These are phyloP conservation scores for Ranitomeya variabilis DNA, from an alignment of 2,113 vertebrate genomes.

Conservation along the genomic window DNA sequence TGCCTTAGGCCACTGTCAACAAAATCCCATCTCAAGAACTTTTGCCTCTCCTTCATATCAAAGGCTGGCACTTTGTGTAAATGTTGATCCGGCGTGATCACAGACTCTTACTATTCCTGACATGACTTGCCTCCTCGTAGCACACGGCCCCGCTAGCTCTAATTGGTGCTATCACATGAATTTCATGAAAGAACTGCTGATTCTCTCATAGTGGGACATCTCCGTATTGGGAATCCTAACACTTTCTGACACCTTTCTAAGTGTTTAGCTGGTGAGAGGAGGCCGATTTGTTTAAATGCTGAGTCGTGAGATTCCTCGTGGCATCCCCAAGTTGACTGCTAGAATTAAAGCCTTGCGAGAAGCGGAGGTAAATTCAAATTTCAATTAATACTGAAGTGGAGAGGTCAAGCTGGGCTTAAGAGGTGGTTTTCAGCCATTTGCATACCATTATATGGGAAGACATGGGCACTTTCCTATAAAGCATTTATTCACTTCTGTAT, in stretches of 20 bases:
- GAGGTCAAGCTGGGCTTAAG: neutral
- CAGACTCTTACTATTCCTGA: neutral
- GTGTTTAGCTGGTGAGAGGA: neutral
- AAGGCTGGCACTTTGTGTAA: neutral
- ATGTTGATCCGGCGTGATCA: conserved; percentile 19
- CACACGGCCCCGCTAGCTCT: conserved; percentile 1
- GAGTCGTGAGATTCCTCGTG: neutral
- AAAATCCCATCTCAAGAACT: neutral
- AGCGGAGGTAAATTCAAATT: neutral
- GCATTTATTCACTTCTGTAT: neutral
- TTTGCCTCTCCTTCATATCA: conserved; percentile 4
- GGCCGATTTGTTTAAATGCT: conserved; percentile 34
- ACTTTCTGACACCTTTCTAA: conserved; percentile 26
- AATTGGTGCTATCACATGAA: neutral
- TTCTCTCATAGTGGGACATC: neutral
- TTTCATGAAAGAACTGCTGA: conserved; percentile 32
- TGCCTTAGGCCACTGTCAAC: neutral
- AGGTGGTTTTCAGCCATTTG: neutral
- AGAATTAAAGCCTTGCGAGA: neutral
- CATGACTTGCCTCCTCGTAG: neutral
- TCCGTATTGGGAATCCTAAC: neutral
- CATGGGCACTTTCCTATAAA: neutral
- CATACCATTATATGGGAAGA: neutral
- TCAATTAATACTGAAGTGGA: conserved; percentile 3
- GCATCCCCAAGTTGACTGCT: conserved; percentile 5